Conservation (phyloP, 2,888 invertebrate species). For the Rhabditoides inermis region DNA sequence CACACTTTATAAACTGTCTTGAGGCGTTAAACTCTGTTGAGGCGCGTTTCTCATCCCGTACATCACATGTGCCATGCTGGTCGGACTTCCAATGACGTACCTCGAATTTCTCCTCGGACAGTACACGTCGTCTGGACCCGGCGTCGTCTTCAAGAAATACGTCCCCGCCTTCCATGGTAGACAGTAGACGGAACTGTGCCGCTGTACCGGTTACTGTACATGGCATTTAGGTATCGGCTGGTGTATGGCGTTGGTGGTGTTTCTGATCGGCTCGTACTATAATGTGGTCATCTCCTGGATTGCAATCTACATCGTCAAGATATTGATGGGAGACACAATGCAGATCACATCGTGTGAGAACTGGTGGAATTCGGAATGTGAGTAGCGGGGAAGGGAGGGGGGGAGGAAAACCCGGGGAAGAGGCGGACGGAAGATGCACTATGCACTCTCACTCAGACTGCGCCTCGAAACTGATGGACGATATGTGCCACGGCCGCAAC, state of each 20-base stretch:
- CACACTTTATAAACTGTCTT: too few relatives aligned
- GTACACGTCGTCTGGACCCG: slow-evolving; percentile 25
- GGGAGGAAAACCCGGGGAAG: too few relatives aligned
- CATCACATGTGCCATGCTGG: slow-evolving; percentile 50
- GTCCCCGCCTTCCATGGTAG: slow-evolving; percentile 31
- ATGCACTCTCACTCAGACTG: not conserved
- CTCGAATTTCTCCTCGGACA: slow-evolving; percentile 52
- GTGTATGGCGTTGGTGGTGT: slow-evolving; percentile 84
- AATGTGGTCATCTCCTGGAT: slow-evolving; percentile 89
- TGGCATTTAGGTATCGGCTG: slow-evolving; percentile 73
- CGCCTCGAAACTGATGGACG: not conserved
- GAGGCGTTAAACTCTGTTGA: too few relatives aligned
- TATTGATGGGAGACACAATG: not conserved
- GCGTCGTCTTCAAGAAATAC: slow-evolving; percentile 24
- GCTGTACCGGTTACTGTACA: not conserved
- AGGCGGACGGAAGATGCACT: too few relatives aligned
- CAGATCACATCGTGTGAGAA: slow-evolving; percentile 5
- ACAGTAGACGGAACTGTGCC: not conserved
- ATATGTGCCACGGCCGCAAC: too few relatives aligned
- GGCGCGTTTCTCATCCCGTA: slow-evolving; percentile 54
- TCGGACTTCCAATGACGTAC: slow-evolving; percentile 52
- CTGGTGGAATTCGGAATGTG: slow-evolving; percentile 5
- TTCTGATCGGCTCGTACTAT: slow-evolving; percentile 87
- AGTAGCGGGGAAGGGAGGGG: too few relatives aligned
- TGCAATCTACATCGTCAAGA: slow-evolving; percentile 69